Base-by-base conservation (phyloP, 2,888 invertebrate genomes). In the Mythimna albipuncta region DNA sequence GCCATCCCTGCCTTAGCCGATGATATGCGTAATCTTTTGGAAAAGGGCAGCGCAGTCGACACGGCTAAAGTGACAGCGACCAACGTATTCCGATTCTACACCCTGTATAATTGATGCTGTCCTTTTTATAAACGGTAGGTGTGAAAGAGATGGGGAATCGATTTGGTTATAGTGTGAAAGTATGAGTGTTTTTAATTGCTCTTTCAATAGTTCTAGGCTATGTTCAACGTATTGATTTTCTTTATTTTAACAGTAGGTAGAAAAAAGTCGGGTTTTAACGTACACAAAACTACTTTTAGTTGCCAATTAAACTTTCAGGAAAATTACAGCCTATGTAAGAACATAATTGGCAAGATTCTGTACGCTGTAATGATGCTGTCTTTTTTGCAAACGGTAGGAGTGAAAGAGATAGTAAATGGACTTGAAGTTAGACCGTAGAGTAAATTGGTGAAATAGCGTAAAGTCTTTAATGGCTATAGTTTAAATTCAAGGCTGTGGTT, bases 1-100 rank as follows among this genome's bases (percentile, higher is more conserved):
- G 61, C 41, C 41, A 41, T 41, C 61, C 41, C 41, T 61, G 16
- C 21, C 13, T 41, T 13, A 83, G 87, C 86, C 88, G 89, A 89
- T 91, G 93, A 94, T 93, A 92, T 89, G 92, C 89, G 93, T 94
- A 94, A 95, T 94, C 94, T 94, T 87, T 89, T 82, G 90, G 92
- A 93, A 93, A 94, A 93, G 93, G 94, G 94, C 92, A 90, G 79
- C 76, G 85, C 75, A 87, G 85, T 86, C 88, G 85, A 82, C 82
- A 84, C 44, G 68, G 71, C 72, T 72, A 65, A 76, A 77, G 71
- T 87, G 87, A 87, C 87, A 88, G 84, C 84, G 75, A 82, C 84
- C 74, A 75, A 76, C 77, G 75, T 81, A 88, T 88, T 85, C 81
- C 81, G 74, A 79, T 82, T 77, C 77, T 79, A 78, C 79, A 83